phyloP scores from a whole-genome alignment of 2,113 vertebrate genomes.

The Lepus europaeus region DNA sequence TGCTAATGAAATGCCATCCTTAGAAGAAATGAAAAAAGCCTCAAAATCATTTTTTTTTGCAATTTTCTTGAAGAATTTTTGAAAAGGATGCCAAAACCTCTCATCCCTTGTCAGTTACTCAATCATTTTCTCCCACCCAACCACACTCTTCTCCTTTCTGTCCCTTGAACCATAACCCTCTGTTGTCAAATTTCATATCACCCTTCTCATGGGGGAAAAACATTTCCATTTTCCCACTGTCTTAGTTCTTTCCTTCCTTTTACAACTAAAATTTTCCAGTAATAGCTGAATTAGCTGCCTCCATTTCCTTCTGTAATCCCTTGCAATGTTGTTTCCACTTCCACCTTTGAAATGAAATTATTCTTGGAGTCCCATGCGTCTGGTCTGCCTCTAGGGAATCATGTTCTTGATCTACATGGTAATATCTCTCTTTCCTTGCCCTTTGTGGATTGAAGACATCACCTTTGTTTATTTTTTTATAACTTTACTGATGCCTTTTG shows the following conservation, averaged over 20 bases:
- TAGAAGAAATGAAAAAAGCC: not conserved
- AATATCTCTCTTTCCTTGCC: not conserved
- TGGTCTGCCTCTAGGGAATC: not conserved
- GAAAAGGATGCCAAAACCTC: not conserved
- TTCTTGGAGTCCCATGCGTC: not conserved
- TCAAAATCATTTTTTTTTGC: not conserved
- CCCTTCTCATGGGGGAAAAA: not conserved
- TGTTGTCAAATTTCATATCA: not conserved
- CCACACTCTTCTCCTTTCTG: not conserved
- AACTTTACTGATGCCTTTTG: not conserved
- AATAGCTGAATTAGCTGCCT: not conserved
- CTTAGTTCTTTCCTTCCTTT: not conserved
- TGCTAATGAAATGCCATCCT: not conserved
- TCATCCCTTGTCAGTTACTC: not conserved
- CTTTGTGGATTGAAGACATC: not conserved
- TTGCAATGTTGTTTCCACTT: not conserved
- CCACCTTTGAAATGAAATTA: conserved; percentile 15
- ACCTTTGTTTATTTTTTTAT: not conserved
- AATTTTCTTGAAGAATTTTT: not conserved
- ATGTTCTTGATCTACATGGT: not conserved
- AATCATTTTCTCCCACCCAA: not conserved
- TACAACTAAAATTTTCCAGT: not conserved
- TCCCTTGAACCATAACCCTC: not conserved
- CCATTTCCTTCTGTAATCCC: not conserved
- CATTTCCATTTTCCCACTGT: not conserved